phyloP scores from a whole-genome alignment of 2,888 invertebrate species.

The Brenthis daphne region DNA sequence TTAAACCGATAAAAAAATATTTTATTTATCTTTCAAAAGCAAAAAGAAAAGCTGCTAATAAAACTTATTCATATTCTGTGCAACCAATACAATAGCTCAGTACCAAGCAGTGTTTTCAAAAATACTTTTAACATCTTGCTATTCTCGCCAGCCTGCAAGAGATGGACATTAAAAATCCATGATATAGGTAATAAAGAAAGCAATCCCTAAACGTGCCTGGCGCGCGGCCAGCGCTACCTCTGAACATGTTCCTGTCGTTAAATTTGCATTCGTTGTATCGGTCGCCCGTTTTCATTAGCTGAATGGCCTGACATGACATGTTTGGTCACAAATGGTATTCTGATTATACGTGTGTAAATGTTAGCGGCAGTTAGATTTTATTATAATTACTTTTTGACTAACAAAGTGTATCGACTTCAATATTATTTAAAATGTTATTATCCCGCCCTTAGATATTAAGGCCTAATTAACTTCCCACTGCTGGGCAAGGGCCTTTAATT shows the following conservation, averaged over 20 bases:
- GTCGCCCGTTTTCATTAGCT: slow-evolving; percentile 3
- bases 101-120: background rate
- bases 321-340: background rate
- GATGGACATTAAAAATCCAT: slow-evolving; percentile 24
- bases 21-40: no score
- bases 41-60: no score
- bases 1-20: no score
- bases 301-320: slow-evolving; percentile 2
- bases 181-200: slow-evolving; percentile 15
- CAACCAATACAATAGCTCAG: no score
- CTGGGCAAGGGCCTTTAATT: no score
- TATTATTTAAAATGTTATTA: no score
- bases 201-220: slow-evolving; percentile 15
- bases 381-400: background rate
- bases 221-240: slow-evolving; percentile 14
- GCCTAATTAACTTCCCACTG: no score
- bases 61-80: no score
- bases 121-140: slow-evolving; percentile 4
- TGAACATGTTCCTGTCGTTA: slow-evolving; percentile 17
- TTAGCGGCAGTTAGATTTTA: background rate
- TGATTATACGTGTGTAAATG: background rate
- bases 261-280: slow-evolving; percentile 25
- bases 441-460: no score
- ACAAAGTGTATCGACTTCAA: background rate
- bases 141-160: slow-evolving; percentile 13